Evolutionary conservation across 2,888 invertebrate genomes (phyloP).

Genomic region (Eremobia ochroleuca): DNA sequence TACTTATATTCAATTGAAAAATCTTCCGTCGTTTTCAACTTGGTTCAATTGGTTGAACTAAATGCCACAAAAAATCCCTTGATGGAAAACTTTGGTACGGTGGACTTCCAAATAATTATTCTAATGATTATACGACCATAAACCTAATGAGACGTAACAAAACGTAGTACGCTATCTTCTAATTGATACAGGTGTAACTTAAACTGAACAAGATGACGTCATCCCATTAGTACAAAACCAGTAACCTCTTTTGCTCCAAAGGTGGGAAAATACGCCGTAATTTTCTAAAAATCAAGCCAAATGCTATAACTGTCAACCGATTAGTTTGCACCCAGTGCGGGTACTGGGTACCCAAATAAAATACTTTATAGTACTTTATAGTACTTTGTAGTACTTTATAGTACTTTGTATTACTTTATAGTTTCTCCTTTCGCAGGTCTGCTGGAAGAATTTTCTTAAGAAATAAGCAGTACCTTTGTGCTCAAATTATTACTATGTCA

Average conservation of each 20-base stretch:
- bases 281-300: background rate
- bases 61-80: background rate
- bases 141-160: constrained; percentile 31
- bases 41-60: background rate
- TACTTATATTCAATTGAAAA: no score
- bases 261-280: constrained; percentile 12
- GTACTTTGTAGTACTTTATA: no score
- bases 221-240: constrained; percentile 45
- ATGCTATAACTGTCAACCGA: background rate
- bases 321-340: background rate
- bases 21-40: no score
- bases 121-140: background rate
- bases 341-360: no score
- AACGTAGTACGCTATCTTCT: constrained; percentile 15
- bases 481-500: no score
- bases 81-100: background rate
- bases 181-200: constrained; percentile 25
- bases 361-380: no score
- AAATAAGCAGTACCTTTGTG: no score
- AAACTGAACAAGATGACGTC: constrained; percentile 39
- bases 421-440: no score
- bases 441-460: no score
- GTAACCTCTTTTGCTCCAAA: constrained; percentile 53
- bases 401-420: no score
- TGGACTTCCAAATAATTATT: constrained; percentile 12